Base-by-base conservation (phyloP, 2,113 vertebrate genomes). In the Lichenostomus cassidix region DNA sequence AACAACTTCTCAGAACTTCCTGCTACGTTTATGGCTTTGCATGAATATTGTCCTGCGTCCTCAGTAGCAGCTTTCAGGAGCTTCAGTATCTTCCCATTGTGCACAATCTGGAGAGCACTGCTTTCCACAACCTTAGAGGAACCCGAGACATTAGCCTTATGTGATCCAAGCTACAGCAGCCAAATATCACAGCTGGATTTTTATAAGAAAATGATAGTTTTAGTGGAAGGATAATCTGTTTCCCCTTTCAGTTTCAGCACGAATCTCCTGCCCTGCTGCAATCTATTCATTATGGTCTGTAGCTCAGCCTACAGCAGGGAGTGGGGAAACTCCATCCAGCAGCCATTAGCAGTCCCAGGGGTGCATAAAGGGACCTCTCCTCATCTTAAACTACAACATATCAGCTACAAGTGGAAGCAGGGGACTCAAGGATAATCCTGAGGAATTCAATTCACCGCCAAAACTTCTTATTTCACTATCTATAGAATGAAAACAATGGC, bases 1-100 rank as follows among this genome's bases (percentile, higher is more conserved):
- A 99, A 99, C 89, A 98, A 89, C 94, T 99, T 99, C 76, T 99
- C 98, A 31, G 98, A 97, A 89, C 98, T 98, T 95, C 99, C 99
- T 58, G 99, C 99, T 25, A 98, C 82, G n/a, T 99, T 99, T 94
- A 98, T 90, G 17, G 99, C 99, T 97, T 98, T 98, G 95, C 99
- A 99, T n/a, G 97, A 98, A 93, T 99, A 99, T 52, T 96, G 97
- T 46, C 99, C 99, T 22, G 97, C 95, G 10, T 99, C 98, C 60
- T 96, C 92, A n/a, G 95, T 83, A 56, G 95, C 59, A 9, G 97
- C 97, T 95, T 98, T 98, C 89, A 98, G 97, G 64, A 99, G 96
- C 91, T 97, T 98, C 84, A 99, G 89, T 9, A 97, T 98, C 97
- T 98, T 99, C 62, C 99, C 99, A 37, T 96, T 96, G 78, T 98